These are phyloP conservation scores for Catamblyrhynchus diadema DNA, from an alignment of 2,797 vertebrate genomes.

Conservation along the genomic window DNA sequence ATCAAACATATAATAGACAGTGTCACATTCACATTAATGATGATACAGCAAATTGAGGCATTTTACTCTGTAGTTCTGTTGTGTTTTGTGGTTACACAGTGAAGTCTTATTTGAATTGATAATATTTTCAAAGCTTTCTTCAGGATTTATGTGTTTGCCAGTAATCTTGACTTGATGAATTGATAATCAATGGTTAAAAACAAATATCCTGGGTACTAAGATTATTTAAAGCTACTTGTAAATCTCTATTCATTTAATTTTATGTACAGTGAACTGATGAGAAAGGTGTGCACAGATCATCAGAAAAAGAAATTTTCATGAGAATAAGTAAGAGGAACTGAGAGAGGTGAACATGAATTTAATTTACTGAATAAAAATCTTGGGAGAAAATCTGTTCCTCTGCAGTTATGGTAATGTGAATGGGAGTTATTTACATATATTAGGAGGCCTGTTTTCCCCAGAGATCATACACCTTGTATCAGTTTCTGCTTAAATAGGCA, in stretches of 20 bases:
- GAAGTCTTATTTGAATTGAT: neutral
- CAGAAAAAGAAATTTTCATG: neutral
- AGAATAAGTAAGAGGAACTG: neutral
- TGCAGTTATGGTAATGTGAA: slow-evolving; percentile 1
- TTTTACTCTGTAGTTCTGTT: neutral
- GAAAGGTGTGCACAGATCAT: neutral
- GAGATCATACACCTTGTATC: slow-evolving; percentile 48
- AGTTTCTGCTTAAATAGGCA: slow-evolving; percentile 47
- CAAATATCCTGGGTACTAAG: neutral
- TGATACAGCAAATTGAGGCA: neutral
- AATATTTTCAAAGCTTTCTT: neutral
- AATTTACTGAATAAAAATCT: slow-evolving; percentile 16
- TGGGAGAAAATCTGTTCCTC: neutral
- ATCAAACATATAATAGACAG: neutral
- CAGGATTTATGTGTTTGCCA: neutral
- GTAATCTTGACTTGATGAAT: neutral
- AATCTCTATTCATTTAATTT: neutral
- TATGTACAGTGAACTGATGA: neutral
- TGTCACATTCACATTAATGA: neutral
- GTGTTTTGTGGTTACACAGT: neutral
- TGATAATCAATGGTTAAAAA: slow-evolving; percentile 10
- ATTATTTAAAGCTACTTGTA: neutral
- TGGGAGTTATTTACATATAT: slow-evolving; percentile 33
- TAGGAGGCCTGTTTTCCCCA: neutral
- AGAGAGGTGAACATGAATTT: neutral